Conservation (phyloP, 53 echinoderm and acorn worm genomes). For the Echinometra lucunter region DNA sequence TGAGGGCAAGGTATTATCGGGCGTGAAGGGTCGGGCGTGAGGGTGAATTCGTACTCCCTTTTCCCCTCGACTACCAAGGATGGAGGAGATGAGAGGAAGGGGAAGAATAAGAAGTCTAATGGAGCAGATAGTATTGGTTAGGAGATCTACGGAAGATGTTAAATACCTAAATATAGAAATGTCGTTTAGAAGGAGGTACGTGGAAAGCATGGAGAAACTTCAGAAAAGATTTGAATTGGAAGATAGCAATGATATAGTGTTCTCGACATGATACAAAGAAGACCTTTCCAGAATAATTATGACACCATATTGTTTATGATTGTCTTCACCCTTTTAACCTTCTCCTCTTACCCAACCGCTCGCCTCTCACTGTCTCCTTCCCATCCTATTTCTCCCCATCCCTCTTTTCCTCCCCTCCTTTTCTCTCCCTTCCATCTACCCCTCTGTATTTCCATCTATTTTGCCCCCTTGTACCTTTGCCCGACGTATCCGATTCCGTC, state of each 20-base stretch:
- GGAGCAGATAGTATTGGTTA: background rate
- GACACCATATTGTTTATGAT: no score
- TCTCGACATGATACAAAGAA: no score
- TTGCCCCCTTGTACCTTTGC: background rate
- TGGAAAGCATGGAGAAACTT: background rate
- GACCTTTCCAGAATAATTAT: no score
- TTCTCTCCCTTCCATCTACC: background rate
- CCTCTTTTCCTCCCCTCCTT: background rate
- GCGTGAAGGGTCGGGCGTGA: constrained; percentile 36
- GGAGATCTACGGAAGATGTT: background rate
- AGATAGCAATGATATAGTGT: no score
- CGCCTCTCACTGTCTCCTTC: background rate
- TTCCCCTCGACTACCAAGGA: background rate
- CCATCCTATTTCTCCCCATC: background rate
- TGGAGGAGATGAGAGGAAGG: background rate
- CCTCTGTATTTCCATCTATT: background rate
- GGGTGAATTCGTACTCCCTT: constrained; percentile 8
- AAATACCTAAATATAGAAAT: background rate
- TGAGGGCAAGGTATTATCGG: background rate
- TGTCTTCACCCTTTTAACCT: no score
- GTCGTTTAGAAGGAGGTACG: background rate
- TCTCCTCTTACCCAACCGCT: background rate
- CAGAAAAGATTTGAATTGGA: background rate
- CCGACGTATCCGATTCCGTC: no score
- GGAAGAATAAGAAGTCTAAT: background rate